A percentile compares a stretch with the other conserved stretches of the same genome.
These are phyloP conservation scores for Hirtodrosophila alboralis DNA, from an alignment of 2,888 invertebrate species.

Conservation along the genomic window DNA sequence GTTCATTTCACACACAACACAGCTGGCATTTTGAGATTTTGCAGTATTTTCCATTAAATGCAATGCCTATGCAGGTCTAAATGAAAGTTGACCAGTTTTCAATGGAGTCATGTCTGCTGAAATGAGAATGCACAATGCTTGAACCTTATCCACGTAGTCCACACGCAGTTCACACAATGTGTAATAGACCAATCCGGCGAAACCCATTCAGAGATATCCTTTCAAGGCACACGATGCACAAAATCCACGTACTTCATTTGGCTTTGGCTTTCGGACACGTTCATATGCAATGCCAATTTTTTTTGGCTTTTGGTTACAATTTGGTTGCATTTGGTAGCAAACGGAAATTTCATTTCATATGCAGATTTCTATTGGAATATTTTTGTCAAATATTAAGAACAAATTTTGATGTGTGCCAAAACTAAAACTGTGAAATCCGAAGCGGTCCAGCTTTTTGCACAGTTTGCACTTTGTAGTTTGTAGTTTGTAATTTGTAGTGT, in stretches of 20 bases:
- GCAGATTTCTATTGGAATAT: background rate
- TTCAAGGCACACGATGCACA: constrained; percentile 22
- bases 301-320: constrained; percentile 36
- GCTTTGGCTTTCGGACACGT: constrained; percentile 11
- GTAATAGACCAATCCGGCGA: constrained; percentile 9
- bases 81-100: constrained; percentile 32
- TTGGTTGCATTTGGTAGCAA: constrained; percentile 12
- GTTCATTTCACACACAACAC: constrained; percentile 10
- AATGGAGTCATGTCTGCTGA: constrained; percentile 43
- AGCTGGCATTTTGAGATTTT: constrained; percentile 10
- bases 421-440: background rate
- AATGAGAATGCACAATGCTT: constrained; percentile 48
- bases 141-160: constrained; percentile 42
- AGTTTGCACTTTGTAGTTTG: constrained; percentile 11
- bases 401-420: constrained; percentile 3
- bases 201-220: constrained; percentile 29
- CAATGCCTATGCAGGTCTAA: constrained; percentile 24
- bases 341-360: constrained; percentile 24
- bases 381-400: constrained; percentile 1
- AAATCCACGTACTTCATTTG: constrained; percentile 31
- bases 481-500: constrained; percentile 19
- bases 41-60: constrained; percentile 34
- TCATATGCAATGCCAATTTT: constrained; percentile 49
- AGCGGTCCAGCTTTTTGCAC: constrained; percentile 2
- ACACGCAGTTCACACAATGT: constrained; percentile 12